These are phyloP conservation scores for Maniola hyperantus DNA, from an alignment of 2,888 invertebrate species.

Conservation along the genomic window DNA sequence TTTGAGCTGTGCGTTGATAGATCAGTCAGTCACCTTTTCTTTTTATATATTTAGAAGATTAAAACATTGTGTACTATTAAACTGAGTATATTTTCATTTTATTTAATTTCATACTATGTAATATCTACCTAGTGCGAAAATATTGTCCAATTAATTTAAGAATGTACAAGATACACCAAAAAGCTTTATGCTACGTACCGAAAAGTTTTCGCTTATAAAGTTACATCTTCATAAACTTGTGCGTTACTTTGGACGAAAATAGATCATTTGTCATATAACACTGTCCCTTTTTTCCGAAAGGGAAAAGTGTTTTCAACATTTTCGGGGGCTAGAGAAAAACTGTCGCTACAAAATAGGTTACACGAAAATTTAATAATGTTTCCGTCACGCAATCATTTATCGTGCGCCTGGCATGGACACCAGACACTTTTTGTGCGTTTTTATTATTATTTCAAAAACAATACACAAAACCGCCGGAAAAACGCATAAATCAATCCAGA, in stretches of 20 bases:
- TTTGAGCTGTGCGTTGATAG: too few relatives aligned
- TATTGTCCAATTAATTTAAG: too few relatives aligned
- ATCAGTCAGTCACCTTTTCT: too few relatives aligned
- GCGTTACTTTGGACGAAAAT: not conserved
- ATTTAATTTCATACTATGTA: too few relatives aligned
- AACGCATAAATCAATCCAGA: conserved; percentile 32
- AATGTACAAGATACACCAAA: not conserved
- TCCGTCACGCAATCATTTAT: conserved; percentile 30
- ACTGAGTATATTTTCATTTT: too few relatives aligned
- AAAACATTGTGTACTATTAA: too few relatives aligned
- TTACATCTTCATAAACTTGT: not conserved
- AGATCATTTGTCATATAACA: conserved; percentile 7
- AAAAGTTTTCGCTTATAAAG: not conserved
- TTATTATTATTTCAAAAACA: conserved; percentile 19
- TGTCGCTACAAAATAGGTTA: conserved; percentile 5
- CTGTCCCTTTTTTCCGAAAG: conserved; percentile 12
- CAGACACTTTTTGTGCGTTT: conserved; percentile 31
- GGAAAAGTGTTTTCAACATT: conserved; percentile 6
- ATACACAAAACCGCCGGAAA: conserved; percentile 28
- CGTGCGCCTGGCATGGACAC: conserved; percentile 19
- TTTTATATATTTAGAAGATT: too few relatives aligned
- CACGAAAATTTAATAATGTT: conserved; percentile 28
- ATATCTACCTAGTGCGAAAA: too few relatives aligned
- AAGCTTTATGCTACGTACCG: not conserved
- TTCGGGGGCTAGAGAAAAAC: conserved; percentile 1